A percentile compares a stretch with the other conserved stretches of the same genome.
phyloP scores from a whole-genome alignment of 2,113 vertebrate species.

The Lamprologus tigripictilis region DNA sequence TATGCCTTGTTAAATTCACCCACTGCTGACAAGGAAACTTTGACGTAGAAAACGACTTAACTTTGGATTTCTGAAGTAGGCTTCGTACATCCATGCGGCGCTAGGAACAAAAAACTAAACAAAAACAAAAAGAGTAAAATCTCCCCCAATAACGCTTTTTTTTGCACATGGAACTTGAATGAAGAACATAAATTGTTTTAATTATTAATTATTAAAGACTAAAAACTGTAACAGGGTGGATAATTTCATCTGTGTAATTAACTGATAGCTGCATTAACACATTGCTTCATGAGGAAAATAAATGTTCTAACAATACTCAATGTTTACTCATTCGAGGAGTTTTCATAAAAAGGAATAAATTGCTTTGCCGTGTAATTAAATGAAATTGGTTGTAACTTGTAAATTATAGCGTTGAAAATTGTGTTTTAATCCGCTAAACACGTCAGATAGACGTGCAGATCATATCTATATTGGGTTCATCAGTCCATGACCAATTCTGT shows the following conservation, averaged over 20 bases:
- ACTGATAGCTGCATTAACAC: neutral
- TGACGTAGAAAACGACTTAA: neutral
- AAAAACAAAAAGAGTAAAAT: neutral
- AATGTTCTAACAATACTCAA: neutral
- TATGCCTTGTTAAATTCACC: neutral
- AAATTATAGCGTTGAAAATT: neutral
- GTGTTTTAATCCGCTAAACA: neutral
- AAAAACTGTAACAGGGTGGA: rapidly evolving
- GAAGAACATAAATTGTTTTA: neutral
- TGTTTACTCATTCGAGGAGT: neutral
- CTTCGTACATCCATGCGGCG: rapidly evolving
- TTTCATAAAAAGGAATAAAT: neutral
- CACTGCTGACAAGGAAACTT: neutral
- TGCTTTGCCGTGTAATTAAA: neutral
- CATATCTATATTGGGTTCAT: neutral
- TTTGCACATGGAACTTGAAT: neutral
- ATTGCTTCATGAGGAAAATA: neutral
- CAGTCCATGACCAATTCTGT: neutral
- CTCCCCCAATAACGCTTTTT: neutral
- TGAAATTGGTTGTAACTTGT: neutral
- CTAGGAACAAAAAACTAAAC: neutral
- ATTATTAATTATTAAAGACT: neutral
- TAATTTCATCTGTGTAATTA: neutral
- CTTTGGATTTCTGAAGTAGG: neutral
- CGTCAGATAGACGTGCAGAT: neutral